Base-by-base conservation (phyloP, 2,113 vertebrate species). In the Ceyx melanurus region DNA sequence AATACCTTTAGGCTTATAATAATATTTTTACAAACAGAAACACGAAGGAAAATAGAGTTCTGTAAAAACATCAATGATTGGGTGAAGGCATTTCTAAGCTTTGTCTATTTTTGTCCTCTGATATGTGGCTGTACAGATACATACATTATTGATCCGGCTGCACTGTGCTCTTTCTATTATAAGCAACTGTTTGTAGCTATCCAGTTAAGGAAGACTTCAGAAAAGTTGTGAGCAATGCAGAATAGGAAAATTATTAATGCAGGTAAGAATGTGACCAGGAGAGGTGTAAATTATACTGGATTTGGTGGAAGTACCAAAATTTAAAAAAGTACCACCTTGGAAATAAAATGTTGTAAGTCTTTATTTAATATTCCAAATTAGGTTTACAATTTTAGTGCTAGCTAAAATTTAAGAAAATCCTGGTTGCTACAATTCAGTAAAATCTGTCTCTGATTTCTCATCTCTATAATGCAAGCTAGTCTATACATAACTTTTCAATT, bases 21-120 rank as follows among this genome's bases (percentile, higher is more conserved):
- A 89, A 79, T 76, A 43, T 29, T 78, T 94, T 93, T 35, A 91
- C 19, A 82, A 83, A 11, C 43, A 90, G 61, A 88, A 77, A 50
- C 22, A 12, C n/a, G 43, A 67, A 7, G 15, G 33, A 68, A 60
- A 90, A 73, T 28, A 37, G 7, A 64, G 23, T 64, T 54, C 37
- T 64, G 10, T 78, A 54, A 67, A 54, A 82, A 48, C 7, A 56
- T 2, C 42, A 53, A 57, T 68, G 67, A 46, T 64, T 85, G 53
- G 28, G 62, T 93, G 21, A 88, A 79, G 10, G 4, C 85, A 37
- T 86, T 93, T 77, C 51, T 82, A 81, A 82, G 13, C 3, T 87
- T 92, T 10, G 3, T 81, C 62, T 79, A 4, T 84, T 95, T 90
- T 94, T 67, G 31, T 73, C 79, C 23, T 90, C 85, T 76, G 54